Conservation (phyloP, 2,888 invertebrate species). For the Agrypnus murinus region DNA sequence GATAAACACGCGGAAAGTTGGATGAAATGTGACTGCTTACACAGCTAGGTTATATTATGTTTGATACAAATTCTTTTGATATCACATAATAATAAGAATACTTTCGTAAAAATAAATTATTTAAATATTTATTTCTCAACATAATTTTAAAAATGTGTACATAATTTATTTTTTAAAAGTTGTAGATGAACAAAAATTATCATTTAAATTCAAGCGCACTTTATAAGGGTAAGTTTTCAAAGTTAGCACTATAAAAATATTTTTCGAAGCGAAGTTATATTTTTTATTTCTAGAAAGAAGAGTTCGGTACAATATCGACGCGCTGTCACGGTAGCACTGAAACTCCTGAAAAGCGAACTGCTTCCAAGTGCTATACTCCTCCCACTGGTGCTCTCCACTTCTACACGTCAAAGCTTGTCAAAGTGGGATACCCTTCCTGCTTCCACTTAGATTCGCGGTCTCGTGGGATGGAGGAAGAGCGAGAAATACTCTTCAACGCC, state of each 20-base stretch:
- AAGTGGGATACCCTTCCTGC: constrained; percentile 57
- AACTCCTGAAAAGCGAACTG: constrained; percentile 63
- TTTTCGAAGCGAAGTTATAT: neutral
- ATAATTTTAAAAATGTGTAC: no score
- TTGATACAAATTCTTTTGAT: neutral
- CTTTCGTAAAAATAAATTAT: no score
- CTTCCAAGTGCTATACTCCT: constrained; percentile 66
- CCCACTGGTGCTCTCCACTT: constrained; percentile 65
- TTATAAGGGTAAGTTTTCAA: no score
- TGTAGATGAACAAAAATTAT: no score
- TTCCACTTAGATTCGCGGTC: constrained; percentile 59
- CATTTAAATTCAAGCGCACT: no score
- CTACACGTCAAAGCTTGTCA: constrained; percentile 66
- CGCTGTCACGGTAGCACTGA: constrained; percentile 63
- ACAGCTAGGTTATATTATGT: constrained; percentile 19
- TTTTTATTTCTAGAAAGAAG: neutral
- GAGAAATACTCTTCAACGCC: constrained; percentile 63
- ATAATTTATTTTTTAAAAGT: no score
- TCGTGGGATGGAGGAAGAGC: constrained; percentile 64
- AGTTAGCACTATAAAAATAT: no score
- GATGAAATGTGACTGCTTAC: constrained; percentile 44
- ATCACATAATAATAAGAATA: no score
- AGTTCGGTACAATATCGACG: constrained; percentile 34
- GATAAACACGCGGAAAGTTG: constrained; percentile 53
- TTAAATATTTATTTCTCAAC: no score